Percentiles rank a stretch among this genome's conserved stretches.
These are phyloP conservation scores for Plebejus anna DNA, from an alignment of 2,888 invertebrate genomes.

Conservation along the genomic window DNA sequence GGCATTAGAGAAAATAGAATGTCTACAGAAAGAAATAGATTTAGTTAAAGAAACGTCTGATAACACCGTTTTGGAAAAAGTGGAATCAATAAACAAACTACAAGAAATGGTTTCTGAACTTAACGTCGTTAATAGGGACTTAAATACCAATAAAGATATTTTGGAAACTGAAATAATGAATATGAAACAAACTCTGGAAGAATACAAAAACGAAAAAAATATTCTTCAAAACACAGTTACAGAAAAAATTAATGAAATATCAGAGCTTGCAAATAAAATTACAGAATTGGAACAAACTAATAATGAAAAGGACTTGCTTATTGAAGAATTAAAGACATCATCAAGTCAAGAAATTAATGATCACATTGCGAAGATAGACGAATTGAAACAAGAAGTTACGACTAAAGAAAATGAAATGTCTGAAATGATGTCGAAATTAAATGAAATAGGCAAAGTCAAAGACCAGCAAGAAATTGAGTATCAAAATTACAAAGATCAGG, in stretches of 20 bases:
- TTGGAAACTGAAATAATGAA: conserved; percentile 42
- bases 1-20: conserved; percentile 46
- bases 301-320: not conserved
- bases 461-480: conserved; percentile 12
- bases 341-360: not conserved
- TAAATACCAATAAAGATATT: conserved; percentile 38
- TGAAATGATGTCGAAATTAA: conserved; percentile 1
- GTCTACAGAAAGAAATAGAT: conserved; percentile 47
- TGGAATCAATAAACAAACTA: conserved; percentile 43
- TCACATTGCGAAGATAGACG: not conserved
- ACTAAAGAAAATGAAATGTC: conserved; percentile 19
- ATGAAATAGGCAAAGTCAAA: not conserved
- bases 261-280: not conserved
- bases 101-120: conserved; percentile 46
- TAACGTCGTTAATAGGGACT: conserved; percentile 39
- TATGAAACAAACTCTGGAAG: conserved; percentile 39
- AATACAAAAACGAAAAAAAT: conserved; percentile 40
- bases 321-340: conserved; percentile 10
- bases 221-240: not conserved
- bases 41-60: conserved; percentile 42
- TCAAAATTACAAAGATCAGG: conserved; percentile 13
- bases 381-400: conserved; percentile 18
- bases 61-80: conserved; percentile 42
- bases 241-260: not conserved
- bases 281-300: not conserved